Evolutionary conservation across 2,113 vertebrate genomes (phyloP).

Genomic region (Scatophagus argus): DNA sequence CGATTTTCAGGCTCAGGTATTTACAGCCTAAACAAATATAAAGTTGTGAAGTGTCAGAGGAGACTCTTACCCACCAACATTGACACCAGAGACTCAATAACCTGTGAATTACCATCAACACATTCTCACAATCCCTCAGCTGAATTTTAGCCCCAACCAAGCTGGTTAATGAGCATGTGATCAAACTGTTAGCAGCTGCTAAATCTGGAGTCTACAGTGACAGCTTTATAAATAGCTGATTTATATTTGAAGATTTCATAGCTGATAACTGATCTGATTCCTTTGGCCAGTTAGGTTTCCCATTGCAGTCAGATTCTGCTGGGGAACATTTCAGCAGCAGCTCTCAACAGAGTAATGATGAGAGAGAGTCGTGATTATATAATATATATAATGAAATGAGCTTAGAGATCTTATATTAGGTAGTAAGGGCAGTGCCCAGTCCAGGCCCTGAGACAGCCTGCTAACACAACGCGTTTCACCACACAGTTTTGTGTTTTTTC

Average conservation of each 20-base stretch:
- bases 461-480: background rate
- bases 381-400: background rate
- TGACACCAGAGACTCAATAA: background rate
- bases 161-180: background rate
- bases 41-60: background rate
- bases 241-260: background rate
- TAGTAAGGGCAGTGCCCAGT: background rate
- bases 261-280: background rate
- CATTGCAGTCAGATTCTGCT: background rate
- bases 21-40: background rate
- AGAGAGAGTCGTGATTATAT: background rate
- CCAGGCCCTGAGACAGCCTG: background rate
- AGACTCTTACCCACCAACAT: background rate
- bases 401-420: background rate
- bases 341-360: too few relatives aligned
- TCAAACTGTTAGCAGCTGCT: conserved; percentile 12
- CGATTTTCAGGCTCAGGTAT: background rate
- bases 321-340: background rate
- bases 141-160: background rate
- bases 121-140: background rate
- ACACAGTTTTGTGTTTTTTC: background rate
- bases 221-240: background rate
- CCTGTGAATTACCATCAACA: background rate
- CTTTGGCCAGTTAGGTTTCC: background rate
- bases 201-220: background rate